A percentile compares a stretch with the other conserved stretches of the same genome.
These are phyloP conservation scores for Xenentodon cancila DNA, from an alignment of 2,797 vertebrate genomes.

Conservation along the genomic window DNA sequence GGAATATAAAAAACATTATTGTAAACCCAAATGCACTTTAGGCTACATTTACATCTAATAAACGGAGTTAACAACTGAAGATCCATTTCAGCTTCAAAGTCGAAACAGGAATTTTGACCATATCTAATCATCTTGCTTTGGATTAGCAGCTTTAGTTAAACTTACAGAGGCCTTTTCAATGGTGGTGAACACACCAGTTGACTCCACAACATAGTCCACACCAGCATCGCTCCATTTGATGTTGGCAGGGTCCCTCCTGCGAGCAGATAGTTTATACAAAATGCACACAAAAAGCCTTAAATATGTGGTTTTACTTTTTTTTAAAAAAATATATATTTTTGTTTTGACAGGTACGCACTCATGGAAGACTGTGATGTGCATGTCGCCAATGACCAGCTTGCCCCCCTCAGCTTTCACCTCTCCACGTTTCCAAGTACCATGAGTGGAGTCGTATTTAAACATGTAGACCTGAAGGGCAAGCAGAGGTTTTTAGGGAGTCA, in stretches of 20 bases:
- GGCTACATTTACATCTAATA: too few relatives aligned
- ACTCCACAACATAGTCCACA: constrained; percentile 94
- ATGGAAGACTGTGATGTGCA: constrained; percentile 90
- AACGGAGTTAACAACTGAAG: too few relatives aligned
- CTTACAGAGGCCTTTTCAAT: constrained; percentile 95
- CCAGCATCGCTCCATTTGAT: constrained; percentile 96
- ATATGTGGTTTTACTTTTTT: background rate
- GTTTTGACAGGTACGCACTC: constrained; percentile 83
- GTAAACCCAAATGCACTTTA: too few relatives aligned
- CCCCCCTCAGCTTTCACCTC: constrained; percentile 90
- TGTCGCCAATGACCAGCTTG: constrained; percentile 91
- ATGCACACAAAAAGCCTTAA: too few relatives aligned
- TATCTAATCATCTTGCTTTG: too few relatives aligned
- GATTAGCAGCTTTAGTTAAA: constrained; percentile 34
- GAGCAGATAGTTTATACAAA: background rate
- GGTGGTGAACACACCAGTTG: constrained; percentile 97
- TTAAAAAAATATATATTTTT: too few relatives aligned
- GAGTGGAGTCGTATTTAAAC: constrained; percentile 99
- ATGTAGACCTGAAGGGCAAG: constrained; percentile 89
- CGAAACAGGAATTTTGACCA: too few relatives aligned
- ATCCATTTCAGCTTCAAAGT: too few relatives aligned
- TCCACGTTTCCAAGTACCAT: constrained; percentile 87
- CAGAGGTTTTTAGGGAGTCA: too few relatives aligned
- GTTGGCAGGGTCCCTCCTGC: constrained; percentile 91
- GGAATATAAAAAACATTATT: too few relatives aligned